phyloP scores from a whole-genome alignment of 1,140 invertebrate genomes.

The Mycetomoellerius zeteki region DNA sequence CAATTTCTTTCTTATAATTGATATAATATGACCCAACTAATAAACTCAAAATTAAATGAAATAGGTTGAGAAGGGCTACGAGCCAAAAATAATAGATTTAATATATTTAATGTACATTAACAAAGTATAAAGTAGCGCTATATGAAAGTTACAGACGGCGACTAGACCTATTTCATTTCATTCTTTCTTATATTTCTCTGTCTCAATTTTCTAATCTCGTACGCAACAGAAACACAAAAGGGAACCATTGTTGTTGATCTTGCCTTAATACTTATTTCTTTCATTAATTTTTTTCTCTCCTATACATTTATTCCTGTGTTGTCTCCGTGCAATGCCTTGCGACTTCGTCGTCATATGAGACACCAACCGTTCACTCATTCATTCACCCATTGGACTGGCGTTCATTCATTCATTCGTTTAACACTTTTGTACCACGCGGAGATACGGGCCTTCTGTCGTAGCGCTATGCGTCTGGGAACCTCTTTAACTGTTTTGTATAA shows the following conservation, averaged over 20 bases:
- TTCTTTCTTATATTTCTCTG: background rate
- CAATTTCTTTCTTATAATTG: background rate
- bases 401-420: slow-evolving; percentile 84
- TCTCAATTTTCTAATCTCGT: background rate
- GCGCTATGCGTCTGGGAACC: slow-evolving; percentile 79
- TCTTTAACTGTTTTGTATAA: slow-evolving; percentile 85
- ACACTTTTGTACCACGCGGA: slow-evolving; percentile 83
- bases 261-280: slow-evolving; percentile 14
- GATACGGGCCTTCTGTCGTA: slow-evolving; percentile 82
- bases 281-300: slow-evolving; percentile 42
- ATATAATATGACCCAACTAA: too few species aligned
- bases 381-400: slow-evolving; percentile 75
- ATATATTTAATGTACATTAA: too few species aligned
- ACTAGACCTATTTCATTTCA: too few species aligned
- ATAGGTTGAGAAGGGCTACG: too few species aligned
- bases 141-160: too few species aligned
- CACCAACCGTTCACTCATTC: slow-evolving; percentile 80
- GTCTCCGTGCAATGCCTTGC: slow-evolving; percentile 23
- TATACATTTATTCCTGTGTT: slow-evolving; percentile 12
- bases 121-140: too few species aligned
- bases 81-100: too few species aligned
- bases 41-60: too few species aligned
- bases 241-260: slow-evolving; percentile 7
- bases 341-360: slow-evolving; percentile 35
- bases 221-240: background rate